Base-by-base conservation (phyloP, 1,140 invertebrate species). In the Globodera rostochiensis region DNA sequence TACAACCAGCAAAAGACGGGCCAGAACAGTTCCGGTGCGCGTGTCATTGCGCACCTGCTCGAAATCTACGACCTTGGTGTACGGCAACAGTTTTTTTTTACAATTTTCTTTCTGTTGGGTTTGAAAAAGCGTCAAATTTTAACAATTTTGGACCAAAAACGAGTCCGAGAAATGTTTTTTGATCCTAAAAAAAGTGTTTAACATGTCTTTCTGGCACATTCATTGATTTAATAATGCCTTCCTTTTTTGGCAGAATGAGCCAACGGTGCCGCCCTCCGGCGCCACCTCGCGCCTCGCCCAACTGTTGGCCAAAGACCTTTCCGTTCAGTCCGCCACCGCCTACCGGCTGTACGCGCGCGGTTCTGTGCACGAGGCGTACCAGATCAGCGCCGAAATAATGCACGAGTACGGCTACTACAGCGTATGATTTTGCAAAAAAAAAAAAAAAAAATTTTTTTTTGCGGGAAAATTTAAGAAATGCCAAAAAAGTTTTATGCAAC, bases 321-420 rank as follows among this genome's bases (percentile, higher is more conserved):
- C 84, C 11, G 64, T 85, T 19, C 73, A 82, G 67, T 81, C 84
- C 53, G 84, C 84, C 36, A 83, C 49, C n/a, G 86, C 84, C 19
- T 80, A 74, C 74, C 74, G 75, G 21, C 67, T 85, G 46, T 85
- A 86, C 74, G 75, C 64, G 11, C 49, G 78, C n/a, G 84, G 84
- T 36, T 21, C 11, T 74, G 73, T 85, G 60, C 66, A 45, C 19
- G 84, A 85, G n/a, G 84, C 84, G 50, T 86, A 85, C 60, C 73
- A 84, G 9, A 85, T 85, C 36, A 86, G 85, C 9, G 86, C 81
- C 21, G 77, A n/a, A 25, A 85, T 85, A 49, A 70, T 85, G 49
- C 60, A 74, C 64, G 84, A 85, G 70, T 86, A 79, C 71, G 84
- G 84, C 36, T 85, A 85, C 83, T 85, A 85, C 53, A 69, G 74